phyloP scores from a whole-genome alignment of 1,140 invertebrate species.

The Gryllus bimaculatus region DNA sequence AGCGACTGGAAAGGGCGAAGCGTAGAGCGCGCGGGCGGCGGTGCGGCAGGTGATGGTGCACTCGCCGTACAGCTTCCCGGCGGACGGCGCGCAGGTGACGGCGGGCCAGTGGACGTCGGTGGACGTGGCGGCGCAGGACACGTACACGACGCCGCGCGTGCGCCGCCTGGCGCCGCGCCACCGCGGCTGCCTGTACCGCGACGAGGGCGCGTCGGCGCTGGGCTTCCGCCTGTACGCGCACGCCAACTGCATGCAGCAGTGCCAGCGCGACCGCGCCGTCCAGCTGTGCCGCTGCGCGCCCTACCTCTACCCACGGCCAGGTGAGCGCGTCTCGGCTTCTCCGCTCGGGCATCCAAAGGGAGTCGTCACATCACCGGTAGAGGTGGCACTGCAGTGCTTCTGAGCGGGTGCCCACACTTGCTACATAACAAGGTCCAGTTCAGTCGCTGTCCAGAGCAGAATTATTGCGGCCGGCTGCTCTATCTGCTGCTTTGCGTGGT shows the following conservation, averaged over 20 bases:
- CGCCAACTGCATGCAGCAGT: conserved; percentile 26
- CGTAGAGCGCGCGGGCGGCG: no score
- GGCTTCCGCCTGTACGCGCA: conserved; percentile 23
- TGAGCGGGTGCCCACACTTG: no score
- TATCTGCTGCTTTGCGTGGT: no score
- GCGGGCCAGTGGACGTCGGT: not conserved
- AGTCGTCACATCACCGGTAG: no score
- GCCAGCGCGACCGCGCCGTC: conserved; percentile 22
- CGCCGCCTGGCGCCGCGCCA: conserved; percentile 15
- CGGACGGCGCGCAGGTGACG: not conserved
- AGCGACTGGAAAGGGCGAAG: no score
- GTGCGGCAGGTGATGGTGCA: conserved; percentile 23
- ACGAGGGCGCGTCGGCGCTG: conserved; percentile 21
- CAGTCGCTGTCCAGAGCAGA: no score
- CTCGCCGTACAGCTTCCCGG: conserved; percentile 24
- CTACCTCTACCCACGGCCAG: conserved; percentile 24
- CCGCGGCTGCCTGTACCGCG: conserved; percentile 24
- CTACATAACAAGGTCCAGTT: no score
- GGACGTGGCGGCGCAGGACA: not conserved
- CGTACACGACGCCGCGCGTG: conserved; percentile 17
- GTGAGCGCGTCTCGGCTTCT: no score
- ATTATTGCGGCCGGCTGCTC: no score
- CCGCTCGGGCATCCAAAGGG: no score
- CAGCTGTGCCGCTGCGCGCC: conserved; percentile 28
- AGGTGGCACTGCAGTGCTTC: no score